These are phyloP conservation scores for Agrilus cyanescens DNA, from an alignment of 2,888 invertebrate species.

Conservation along the genomic window DNA sequence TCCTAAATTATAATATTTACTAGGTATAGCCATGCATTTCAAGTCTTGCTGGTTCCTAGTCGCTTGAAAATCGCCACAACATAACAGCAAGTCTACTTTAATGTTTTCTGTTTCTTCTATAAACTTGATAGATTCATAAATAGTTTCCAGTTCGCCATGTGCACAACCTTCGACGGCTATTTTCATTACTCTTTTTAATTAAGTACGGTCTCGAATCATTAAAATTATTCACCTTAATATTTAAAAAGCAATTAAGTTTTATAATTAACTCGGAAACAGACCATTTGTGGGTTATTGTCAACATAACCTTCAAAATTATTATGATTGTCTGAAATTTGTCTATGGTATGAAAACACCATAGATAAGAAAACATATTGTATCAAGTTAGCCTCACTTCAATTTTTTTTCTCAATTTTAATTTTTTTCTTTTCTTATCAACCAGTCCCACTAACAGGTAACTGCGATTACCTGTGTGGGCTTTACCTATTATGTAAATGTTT, in stretches of 20 bases:
- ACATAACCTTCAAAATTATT: too few species aligned
- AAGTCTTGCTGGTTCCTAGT: conserved; percentile 84
- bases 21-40: conserved; percentile 89
- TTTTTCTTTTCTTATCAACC: too few species aligned
- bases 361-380: too few species aligned
- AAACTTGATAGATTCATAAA: conserved; percentile 73
- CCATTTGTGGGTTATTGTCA: too few species aligned
- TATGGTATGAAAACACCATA: too few species aligned
- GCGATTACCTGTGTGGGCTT: too few species aligned
- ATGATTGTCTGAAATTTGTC: too few species aligned
- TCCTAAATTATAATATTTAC: conserved; percentile 80
- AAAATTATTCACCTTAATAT: neutral
- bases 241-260: neutral
- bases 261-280: neutral
- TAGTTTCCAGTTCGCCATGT: conserved; percentile 93
- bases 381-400: too few species aligned
- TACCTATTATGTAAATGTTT: too few species aligned
- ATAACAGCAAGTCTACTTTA: conserved; percentile 83
- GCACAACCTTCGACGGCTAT: conserved; percentile 96
- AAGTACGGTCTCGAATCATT: neutral
- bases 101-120: conserved; percentile 62
- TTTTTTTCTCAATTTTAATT: too few species aligned
- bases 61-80: conserved; percentile 97
- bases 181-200: conserved; percentile 50
- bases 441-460: too few species aligned